These are phyloP conservation scores for Echinometra lucunter DNA, from an alignment of 53 echinoderm and acorn worm genomes.

Conservation along the genomic window DNA sequence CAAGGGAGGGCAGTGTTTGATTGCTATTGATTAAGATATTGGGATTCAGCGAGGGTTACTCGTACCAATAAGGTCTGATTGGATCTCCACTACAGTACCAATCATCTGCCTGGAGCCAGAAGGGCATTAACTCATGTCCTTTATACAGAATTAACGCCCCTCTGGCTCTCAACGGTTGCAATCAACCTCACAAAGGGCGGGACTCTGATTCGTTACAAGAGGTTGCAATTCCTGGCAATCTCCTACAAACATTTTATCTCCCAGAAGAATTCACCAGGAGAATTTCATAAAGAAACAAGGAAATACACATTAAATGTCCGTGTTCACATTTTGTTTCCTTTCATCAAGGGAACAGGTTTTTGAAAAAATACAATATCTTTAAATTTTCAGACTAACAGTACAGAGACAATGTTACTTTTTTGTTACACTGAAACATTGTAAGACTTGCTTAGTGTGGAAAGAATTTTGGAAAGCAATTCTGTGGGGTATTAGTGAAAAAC, in stretches of 20 bases:
- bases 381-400: too few relatives aligned
- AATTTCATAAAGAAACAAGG: background rate
- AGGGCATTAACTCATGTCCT: too few relatives aligned
- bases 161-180: too few relatives aligned
- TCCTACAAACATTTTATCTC: background rate
- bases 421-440: too few relatives aligned
- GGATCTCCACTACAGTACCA: background rate
- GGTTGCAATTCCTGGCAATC: background rate
- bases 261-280: background rate
- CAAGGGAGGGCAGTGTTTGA: conserved; percentile 41
- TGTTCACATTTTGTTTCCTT: background rate
- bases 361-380: too few relatives aligned
- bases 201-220: background rate
- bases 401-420: too few relatives aligned
- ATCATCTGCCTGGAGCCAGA: too few relatives aligned
- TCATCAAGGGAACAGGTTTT: too few relatives aligned
- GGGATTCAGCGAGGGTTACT: conserved; percentile 5
- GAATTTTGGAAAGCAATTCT: too few relatives aligned
- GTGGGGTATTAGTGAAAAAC: too few relatives aligned
- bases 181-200: background rate
- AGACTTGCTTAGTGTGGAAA: too few relatives aligned
- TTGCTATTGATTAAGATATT: conserved; percentile 58
- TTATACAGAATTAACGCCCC: too few relatives aligned
- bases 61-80: background rate
- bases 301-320: background rate